Evolutionary conservation across 2,113 vertebrate genomes (phyloP).

Genomic region (Pelecanoides urinatrix): DNA sequence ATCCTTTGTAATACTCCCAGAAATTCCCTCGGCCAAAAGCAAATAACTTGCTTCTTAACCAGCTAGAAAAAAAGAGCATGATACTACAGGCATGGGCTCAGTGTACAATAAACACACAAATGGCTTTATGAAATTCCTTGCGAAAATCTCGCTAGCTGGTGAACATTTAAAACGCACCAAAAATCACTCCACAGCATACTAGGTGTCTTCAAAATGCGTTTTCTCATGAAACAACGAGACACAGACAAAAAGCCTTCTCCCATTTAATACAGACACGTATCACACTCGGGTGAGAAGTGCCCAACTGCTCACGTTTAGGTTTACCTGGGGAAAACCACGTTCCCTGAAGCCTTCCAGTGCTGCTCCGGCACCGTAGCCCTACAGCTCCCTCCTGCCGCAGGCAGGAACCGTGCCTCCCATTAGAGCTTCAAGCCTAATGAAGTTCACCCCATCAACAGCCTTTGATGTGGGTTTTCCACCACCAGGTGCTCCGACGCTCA

Average conservation of each 20-base stretch:
- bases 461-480: background rate
- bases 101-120: conserved; percentile 28
- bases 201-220: background rate
- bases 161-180: background rate
- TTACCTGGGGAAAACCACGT: background rate
- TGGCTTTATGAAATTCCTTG: background rate
- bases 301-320: accelerated
- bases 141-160: background rate
- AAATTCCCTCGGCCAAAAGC: conserved; percentile 64
- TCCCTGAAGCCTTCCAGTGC: background rate
- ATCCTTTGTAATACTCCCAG: conserved; percentile 72
- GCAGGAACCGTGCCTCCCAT: background rate
- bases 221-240: background rate
- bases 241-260: background rate
- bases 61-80: conserved; percentile 48
- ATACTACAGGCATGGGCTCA: conserved; percentile 19
- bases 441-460: background rate
- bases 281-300: background rate
- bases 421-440: background rate
- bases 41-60: conserved; percentile 62
- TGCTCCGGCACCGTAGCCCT: background rate
- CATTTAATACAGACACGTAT: accelerated
- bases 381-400: accelerated
- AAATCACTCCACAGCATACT: background rate
- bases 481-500: background rate